Conservation (phyloP, 1,140 invertebrate species). For the Drosophila pseudoananassae region DNA sequence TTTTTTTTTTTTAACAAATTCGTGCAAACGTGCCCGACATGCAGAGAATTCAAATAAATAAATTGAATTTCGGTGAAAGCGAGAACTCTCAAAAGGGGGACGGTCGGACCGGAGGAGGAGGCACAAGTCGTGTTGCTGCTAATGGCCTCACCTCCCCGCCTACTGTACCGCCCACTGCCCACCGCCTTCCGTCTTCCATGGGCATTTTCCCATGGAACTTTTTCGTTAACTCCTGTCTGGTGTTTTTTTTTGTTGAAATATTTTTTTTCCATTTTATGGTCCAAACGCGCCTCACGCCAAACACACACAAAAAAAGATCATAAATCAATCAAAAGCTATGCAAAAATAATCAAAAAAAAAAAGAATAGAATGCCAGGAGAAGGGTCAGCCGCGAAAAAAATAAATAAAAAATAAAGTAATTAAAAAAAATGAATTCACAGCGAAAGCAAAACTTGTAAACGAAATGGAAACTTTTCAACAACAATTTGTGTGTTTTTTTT, state of each 20-base stretch:
- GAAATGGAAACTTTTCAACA: slow-evolving; percentile 29
- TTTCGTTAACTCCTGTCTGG: slow-evolving; percentile 1
- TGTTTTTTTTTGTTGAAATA: too few relatives aligned
- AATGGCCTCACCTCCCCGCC: slow-evolving; percentile 41
- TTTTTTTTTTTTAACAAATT: slow-evolving; percentile 30
- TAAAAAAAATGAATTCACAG: slow-evolving; percentile 1
- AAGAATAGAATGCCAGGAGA: background rate
- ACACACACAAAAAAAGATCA: slow-evolving; percentile 3
- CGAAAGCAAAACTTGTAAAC: slow-evolving; percentile 29
- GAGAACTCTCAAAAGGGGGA: slow-evolving; percentile 45
- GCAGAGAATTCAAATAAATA: slow-evolving; percentile 79
- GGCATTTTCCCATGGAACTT: slow-evolving; percentile 36
- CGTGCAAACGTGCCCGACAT: slow-evolving; percentile 79
- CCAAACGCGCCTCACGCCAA: slow-evolving; percentile 26
- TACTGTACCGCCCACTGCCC: background rate
- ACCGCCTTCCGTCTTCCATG: background rate
- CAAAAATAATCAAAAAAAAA: slow-evolving; percentile 5
- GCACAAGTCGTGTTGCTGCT: slow-evolving; percentile 67
- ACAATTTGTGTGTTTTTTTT: slow-evolving; percentile 9
- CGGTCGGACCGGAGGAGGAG: background rate
- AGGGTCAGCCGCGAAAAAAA: slow-evolving; percentile 2
- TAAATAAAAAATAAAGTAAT: background rate
- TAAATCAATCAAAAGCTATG: slow-evolving; percentile 41
- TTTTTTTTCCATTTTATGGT: slow-evolving; percentile 2
- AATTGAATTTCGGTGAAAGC: slow-evolving; percentile 77